Evolutionary conservation across 37 sponge, comb jelly and placozoan genomes (phyloP).

Genomic region (Halichondria panicea): DNA sequence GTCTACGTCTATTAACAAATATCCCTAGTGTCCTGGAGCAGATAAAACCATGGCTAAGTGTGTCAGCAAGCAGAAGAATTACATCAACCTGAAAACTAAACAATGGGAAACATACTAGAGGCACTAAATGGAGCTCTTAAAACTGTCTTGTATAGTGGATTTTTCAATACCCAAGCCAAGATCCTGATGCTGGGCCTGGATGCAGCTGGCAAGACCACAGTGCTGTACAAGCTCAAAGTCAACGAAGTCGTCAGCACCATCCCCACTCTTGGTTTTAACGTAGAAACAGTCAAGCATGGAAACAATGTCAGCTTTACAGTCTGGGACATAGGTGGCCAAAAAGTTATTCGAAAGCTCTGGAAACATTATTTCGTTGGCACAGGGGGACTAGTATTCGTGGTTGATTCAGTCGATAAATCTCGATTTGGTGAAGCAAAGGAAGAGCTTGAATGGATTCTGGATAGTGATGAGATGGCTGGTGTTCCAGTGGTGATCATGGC

Average conservation of each 20-base stretch:
- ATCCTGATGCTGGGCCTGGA: constrained; percentile 94
- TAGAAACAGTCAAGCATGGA: constrained; percentile 83
- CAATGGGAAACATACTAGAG: not conserved
- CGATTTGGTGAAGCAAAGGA: constrained; percentile 44
- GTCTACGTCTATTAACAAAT: too few species aligned
- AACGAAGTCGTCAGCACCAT: constrained; percentile 79
- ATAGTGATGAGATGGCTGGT: constrained; percentile 56
- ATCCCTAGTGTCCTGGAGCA: not conserved
- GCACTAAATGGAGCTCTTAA: not conserved
- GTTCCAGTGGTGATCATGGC: constrained; percentile 80
- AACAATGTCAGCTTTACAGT: constrained; percentile 84
- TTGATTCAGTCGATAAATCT: constrained; percentile 62
- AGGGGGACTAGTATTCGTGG: constrained; percentile 80
- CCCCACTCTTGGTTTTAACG: constrained; percentile 96
- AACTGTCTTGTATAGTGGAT: too few species aligned
- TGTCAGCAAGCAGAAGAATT: not conserved
- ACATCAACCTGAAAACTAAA: not conserved
- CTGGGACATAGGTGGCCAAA: constrained; percentile 95
- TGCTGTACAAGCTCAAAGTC: constrained; percentile 92
- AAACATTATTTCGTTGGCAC: constrained; percentile 79
- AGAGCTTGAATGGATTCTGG: constrained; percentile 62
- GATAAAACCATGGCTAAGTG: not conserved
- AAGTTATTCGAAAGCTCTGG: constrained; percentile 86
- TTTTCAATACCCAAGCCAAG: constrained; percentile 30
- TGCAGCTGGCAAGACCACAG: constrained; percentile 92